phyloP scores from a whole-genome alignment of 2,888 invertebrate genomes.

The Conchocele bisecta region DNA sequence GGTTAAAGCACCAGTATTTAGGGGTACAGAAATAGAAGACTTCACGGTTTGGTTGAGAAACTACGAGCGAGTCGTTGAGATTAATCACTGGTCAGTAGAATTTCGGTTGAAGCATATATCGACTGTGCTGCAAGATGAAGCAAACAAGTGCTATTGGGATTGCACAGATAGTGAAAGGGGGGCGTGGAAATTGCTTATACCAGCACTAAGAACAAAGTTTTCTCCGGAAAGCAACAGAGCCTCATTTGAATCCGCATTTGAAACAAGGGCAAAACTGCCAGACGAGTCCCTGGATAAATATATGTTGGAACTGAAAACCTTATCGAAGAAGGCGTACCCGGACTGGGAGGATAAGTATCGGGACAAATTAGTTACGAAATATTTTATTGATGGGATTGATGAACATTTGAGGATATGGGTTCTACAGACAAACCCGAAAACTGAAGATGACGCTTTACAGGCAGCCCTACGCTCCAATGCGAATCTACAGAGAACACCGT shows the following conservation, averaged over 20 bases:
- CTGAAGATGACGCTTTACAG: conserved; percentile 7
- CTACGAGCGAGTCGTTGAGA: background rate
- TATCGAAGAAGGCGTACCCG: conserved; percentile 3
- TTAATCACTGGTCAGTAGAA: background rate
- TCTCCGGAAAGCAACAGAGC: background rate
- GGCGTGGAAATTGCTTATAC: background rate
- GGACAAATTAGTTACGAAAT: conserved; percentile 7
- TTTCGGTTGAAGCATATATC: background rate
- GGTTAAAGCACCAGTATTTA: background rate
- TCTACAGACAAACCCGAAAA: conserved; percentile 5
- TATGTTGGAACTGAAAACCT: background rate
- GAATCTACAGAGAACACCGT: too few species aligned
- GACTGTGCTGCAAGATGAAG: background rate
- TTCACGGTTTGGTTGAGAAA: background rate
- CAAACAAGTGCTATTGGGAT: conserved; percentile 1
- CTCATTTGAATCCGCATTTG: background rate
- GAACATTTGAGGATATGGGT: conserved; percentile 11
- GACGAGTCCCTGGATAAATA: background rate
- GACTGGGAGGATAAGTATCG: conserved; percentile 1
- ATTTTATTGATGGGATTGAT: conserved; percentile 12
- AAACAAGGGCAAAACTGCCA: background rate
- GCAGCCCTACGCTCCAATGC: conserved; percentile 3
- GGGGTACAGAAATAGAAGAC: background rate
- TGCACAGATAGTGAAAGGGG: background rate
- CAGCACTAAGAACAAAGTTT: conserved; percentile 1